Base-by-base conservation (phyloP, 1,140 invertebrate genomes). In the Dendrolimus kikuchii region DNA sequence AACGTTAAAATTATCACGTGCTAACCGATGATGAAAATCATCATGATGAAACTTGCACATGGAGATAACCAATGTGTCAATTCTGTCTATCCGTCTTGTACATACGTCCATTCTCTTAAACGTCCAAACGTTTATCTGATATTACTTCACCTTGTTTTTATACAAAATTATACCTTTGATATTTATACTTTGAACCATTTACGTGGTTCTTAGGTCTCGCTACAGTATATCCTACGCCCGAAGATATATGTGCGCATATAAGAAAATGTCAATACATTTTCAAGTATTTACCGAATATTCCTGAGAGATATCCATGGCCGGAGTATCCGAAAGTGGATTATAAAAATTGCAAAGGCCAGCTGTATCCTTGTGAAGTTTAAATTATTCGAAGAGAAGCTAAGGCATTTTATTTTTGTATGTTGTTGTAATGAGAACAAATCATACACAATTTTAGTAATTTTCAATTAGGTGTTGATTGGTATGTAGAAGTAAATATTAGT, bases 181-280 rank as follows among this genome's bases (percentile, higher is more conserved):
- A 5, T 9, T 9, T 6, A 48, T 48, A 5, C 38, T 5, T 9
- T 40, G 9, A 9, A 40, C 7, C n/a, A 40, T 49, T 3, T n/a
- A 49, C n/a, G 10, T 40, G 5, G 9, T 57, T 37, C 56, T 58
- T 59, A 79, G 72, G 68, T 49, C 51, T 56, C 7, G 68, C 62
- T 39, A 65, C 67, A 8, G 46, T 92, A 51, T 96, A 95, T 81
- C 95, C 94, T 0, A 92, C 94, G 77, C 95, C 95, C 47, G 89
- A 90, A 57, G 90, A 95, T 77, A 93, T 94, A 71, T 79, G 88
- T 46, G 74, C 88, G 55, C 94, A 93, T 78, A 89, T 96, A 44
- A 88, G 91, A 62, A 88, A 88, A 62, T 91, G 92, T 69, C 89
- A 93, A 85, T 96, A 94, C 77, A 92, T 94, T 72, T 92, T 89